A percentile compares a stretch with the other conserved stretches of the same genome.
These are phyloP conservation scores for Mormoops blainvillei DNA, from an alignment of 2,113 vertebrate genomes.

Conservation along the genomic window DNA sequence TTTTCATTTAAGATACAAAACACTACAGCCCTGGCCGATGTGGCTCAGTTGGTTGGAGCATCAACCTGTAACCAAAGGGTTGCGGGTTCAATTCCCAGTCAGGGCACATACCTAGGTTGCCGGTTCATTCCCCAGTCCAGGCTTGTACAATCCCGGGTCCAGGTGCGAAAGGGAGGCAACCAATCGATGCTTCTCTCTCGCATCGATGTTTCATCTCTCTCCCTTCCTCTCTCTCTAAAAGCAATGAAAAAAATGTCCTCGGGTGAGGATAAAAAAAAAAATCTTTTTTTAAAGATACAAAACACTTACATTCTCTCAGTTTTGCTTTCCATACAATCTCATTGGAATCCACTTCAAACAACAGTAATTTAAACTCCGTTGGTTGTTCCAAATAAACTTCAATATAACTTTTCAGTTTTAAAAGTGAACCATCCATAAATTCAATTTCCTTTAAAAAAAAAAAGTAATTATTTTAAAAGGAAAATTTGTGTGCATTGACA, in stretches of 20 bases:
- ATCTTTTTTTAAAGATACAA: neutral
- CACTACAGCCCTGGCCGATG: neutral
- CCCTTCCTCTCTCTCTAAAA: too few species aligned
- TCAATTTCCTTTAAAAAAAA: conserved; percentile 81
- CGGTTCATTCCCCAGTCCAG: too few species aligned
- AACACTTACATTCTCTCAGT: conserved; percentile 84
- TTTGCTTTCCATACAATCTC: conserved; percentile 84
- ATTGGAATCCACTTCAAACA: conserved; percentile 82
- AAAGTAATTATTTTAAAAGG: neutral
- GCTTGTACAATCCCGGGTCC: too few species aligned
- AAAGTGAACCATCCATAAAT: conserved; percentile 79
- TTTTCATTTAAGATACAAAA: neutral
- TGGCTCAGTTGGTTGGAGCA: too few species aligned
- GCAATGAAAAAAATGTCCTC: too few species aligned
- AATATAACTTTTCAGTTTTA: conserved; percentile 87
- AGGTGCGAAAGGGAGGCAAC: too few species aligned
- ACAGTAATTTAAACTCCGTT: conserved; percentile 85
- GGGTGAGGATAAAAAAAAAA: too few species aligned
- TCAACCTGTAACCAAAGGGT: too few species aligned
- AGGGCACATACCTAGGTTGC: too few species aligned
- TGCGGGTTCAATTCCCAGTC: too few species aligned
- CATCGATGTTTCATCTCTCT: too few species aligned
- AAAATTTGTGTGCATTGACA: neutral
- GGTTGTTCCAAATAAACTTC: conserved; percentile 88
- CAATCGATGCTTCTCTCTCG: too few species aligned